A percentile compares a stretch with the other conserved stretches of the same genome.
Evolutionary conservation across 2,888 invertebrate species (phyloP).

Genomic region (Gibbula magus): DNA sequence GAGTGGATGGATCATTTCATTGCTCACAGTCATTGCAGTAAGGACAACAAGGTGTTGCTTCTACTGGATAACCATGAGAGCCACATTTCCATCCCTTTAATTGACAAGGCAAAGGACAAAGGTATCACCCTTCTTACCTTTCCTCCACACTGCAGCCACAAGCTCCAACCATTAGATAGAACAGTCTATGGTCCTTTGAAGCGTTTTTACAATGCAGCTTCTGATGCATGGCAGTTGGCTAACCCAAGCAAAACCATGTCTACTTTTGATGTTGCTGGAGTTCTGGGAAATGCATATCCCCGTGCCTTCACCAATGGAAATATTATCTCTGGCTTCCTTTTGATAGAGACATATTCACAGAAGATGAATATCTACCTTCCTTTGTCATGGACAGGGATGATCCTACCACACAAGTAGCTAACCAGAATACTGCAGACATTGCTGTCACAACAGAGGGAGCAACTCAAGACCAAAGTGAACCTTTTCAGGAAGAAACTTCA

Average conservation of each 20-base stretch:
- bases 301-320: not conserved
- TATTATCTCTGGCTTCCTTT: not conserved
- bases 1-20: not conserved
- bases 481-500: too few species aligned
- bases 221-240: not conserved
- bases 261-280: not conserved
- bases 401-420: too few species aligned
- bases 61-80: not conserved
- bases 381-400: not conserved
- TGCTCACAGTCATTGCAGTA: not conserved
- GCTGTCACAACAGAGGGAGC: too few species aligned
- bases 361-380: not conserved
- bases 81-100: not conserved
- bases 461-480: too few species aligned
- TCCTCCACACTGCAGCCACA: not conserved
- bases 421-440: too few species aligned
- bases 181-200: not conserved
- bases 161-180: not conserved
- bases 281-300: not conserved
- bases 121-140: not conserved
- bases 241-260: not conserved
- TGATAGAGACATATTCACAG: not conserved
- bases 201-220: not conserved
- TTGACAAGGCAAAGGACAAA: not conserved
- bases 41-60: not conserved